Evolutionary conservation across 2,888 invertebrate species (phyloP).

Genomic region (Mesoligia furuncula): DNA sequence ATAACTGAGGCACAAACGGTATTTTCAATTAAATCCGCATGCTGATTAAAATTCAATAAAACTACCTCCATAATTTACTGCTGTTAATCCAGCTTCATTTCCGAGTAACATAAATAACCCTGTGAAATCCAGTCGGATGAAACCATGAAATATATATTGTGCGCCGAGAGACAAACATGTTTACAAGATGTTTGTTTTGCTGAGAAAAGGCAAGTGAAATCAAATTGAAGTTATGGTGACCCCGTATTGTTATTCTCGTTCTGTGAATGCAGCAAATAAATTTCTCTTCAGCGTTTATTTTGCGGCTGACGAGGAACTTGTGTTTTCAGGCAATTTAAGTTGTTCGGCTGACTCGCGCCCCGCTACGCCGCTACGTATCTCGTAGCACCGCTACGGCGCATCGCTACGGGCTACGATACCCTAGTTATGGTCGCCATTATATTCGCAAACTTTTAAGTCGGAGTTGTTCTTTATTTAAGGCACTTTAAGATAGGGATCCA

Average conservation of each 20-base stretch:
- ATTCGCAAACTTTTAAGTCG: constrained; percentile 58
- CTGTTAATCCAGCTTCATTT: constrained; percentile 41
- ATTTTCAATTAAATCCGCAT: constrained; percentile 21
- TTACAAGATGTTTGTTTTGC: constrained; percentile 72
- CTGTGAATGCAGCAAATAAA: constrained; percentile 73
- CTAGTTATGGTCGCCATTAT: constrained; percentile 52
- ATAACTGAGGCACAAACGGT: not conserved
- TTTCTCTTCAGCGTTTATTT: constrained; percentile 70
- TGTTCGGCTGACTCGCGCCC: constrained; percentile 67
- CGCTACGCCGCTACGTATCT: constrained; percentile 61
- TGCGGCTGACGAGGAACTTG: constrained; percentile 73
- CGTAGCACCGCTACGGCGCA: constrained; percentile 59
- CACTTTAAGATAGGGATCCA: constrained; percentile 36
- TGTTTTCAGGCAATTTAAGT: constrained; percentile 81
- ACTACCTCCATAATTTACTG: constrained; percentile 47
- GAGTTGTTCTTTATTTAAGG: constrained; percentile 52
- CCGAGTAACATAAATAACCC: constrained; percentile 49
- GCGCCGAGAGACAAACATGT: constrained; percentile 79
- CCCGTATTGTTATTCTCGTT: constrained; percentile 72
- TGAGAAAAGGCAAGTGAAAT: constrained; percentile 67
- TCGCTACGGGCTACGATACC: constrained; percentile 69
- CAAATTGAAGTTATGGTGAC: constrained; percentile 76
- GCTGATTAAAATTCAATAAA: constrained; percentile 44
- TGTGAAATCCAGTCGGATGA: constrained; percentile 49
- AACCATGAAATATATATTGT: constrained; percentile 52